Percentiles rank a stretch among this genome's conserved stretches.
Conservation (phyloP, 1,140 invertebrate genomes). For the Macrotrachela quadricornifera region DNA sequence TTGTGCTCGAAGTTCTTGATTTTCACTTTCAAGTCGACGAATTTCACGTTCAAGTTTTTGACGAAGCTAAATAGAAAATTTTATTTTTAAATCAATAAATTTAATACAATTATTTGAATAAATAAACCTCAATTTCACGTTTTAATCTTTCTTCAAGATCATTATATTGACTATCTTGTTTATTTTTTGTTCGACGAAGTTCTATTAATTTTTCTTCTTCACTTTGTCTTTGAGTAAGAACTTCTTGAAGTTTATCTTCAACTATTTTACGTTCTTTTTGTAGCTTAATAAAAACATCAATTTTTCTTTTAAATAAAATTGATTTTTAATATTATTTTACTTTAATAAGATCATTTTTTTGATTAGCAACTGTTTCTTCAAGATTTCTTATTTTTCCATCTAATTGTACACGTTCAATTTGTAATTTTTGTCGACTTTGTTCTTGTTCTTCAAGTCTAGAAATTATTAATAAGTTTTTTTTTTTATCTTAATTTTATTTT, state of each 20-base stretch:
- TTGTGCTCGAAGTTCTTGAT: slow-evolving; percentile 74
- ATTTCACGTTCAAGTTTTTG: slow-evolving; percentile 78
- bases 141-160: slow-evolving; percentile 74
- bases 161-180: slow-evolving; percentile 79
- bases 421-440: slow-evolving; percentile 75
- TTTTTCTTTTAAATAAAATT: not conserved
- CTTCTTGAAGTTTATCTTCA: slow-evolving; percentile 70
- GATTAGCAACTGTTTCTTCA: slow-evolving; percentile 72
- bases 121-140: slow-evolving; percentile 51
- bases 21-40: slow-evolving; percentile 48
- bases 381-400: slow-evolving; percentile 84
- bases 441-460: slow-evolving; percentile 77
- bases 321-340: not conserved
- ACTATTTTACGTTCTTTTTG: slow-evolving; percentile 75
- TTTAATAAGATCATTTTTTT: slow-evolving; percentile 25
- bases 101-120: too few species aligned
- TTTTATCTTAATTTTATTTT: not conserved
- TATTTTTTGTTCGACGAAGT: slow-evolving; percentile 70
- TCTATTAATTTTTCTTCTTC: slow-evolving; percentile 97
- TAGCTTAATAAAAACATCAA: slow-evolving; percentile 30
- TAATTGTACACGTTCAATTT: slow-evolving; percentile 79
- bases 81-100: too few species aligned
- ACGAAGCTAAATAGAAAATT: slow-evolving; percentile 33
- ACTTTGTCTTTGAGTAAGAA: slow-evolving; percentile 70
- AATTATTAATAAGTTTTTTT: slow-evolving; percentile 4